Evolutionary conservation across 1,140 invertebrate genomes (phyloP).

Genomic region (Lepidurus couesii): DNA sequence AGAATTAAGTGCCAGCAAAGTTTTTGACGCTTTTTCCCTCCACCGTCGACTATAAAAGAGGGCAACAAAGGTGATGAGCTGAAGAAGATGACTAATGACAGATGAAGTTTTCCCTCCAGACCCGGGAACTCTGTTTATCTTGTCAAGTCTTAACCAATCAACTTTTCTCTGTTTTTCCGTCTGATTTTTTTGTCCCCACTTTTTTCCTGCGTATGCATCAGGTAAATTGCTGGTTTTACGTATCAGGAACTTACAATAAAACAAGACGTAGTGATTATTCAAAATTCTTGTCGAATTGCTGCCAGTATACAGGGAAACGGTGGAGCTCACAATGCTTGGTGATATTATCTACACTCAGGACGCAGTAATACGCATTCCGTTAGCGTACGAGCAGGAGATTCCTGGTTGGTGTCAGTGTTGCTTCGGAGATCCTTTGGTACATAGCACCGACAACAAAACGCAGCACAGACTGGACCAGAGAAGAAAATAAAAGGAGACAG

Average conservation of each 20-base stretch:
- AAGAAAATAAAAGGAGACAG: neutral
- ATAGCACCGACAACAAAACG: neutral
- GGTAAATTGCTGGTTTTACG: too few relatives aligned
- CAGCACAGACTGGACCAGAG: neutral
- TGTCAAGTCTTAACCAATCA: slow-evolving; percentile 22
- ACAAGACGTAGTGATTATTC: too few relatives aligned
- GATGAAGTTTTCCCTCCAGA: neutral
- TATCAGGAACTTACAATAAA: too few relatives aligned
- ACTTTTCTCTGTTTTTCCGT: neutral
- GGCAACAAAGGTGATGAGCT: neutral
- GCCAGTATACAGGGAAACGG: neutral
- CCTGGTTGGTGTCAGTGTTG: neutral
- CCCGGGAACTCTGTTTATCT: neutral
- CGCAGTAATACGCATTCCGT: slow-evolving; percentile 16
- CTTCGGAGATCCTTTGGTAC: neutral
- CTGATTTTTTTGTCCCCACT: too few relatives aligned
- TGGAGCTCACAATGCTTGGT: neutral
- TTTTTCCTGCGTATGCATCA: too few relatives aligned
- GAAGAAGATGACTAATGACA: neutral
- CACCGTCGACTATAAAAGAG: neutral
- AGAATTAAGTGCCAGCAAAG: neutral
- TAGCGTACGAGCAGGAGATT: neutral
- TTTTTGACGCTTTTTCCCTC: neutral
- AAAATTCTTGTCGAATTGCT: neutral
- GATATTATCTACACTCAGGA: neutral